A percentile compares a stretch with the other conserved stretches of the same genome.
Evolutionary conservation across 2,888 invertebrate species (phyloP).

Genomic region (Mycalesis mineus): DNA sequence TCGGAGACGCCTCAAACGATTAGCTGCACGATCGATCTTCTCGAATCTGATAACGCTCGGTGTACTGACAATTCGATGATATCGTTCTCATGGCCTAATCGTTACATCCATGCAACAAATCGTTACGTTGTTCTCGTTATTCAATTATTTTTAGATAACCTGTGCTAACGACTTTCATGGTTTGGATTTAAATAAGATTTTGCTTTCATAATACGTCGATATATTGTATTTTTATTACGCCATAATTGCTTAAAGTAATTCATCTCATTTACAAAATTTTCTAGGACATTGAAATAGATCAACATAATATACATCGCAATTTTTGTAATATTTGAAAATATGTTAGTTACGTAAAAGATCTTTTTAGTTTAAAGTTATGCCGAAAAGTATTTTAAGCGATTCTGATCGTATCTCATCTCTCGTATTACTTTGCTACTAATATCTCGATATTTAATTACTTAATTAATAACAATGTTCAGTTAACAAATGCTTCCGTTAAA

Average conservation of each 20-base stretch:
- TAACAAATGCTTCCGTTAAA: too few relatives aligned
- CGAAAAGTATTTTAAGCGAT: too few relatives aligned
- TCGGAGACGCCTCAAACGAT: conserved; percentile 5
- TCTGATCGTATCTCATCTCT: too few relatives aligned
- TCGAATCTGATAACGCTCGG: conserved; percentile 32
- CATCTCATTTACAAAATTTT: background rate
- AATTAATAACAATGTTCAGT: too few relatives aligned
- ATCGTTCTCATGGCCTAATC: conserved; percentile 49
- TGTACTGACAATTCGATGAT: conserved; percentile 31
- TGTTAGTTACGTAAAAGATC: background rate
- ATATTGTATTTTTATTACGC: background rate
- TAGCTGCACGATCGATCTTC: conserved; percentile 28
- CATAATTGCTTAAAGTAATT: background rate
- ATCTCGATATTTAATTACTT: too few relatives aligned
- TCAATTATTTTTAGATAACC: background rate
- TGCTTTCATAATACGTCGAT: background rate
- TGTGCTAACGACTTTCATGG: too few relatives aligned
- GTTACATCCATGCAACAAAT: conserved; percentile 37
- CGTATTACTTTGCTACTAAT: too few relatives aligned
- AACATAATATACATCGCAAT: too few relatives aligned
- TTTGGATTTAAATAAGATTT: too few relatives aligned
- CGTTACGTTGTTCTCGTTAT: conserved; percentile 19
- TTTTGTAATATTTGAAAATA: background rate
- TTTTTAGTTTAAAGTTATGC: background rate
- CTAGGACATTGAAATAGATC: background rate